Conservation (phyloP, 2,888 invertebrate genomes). For the Tetranychus piercei region DNA sequence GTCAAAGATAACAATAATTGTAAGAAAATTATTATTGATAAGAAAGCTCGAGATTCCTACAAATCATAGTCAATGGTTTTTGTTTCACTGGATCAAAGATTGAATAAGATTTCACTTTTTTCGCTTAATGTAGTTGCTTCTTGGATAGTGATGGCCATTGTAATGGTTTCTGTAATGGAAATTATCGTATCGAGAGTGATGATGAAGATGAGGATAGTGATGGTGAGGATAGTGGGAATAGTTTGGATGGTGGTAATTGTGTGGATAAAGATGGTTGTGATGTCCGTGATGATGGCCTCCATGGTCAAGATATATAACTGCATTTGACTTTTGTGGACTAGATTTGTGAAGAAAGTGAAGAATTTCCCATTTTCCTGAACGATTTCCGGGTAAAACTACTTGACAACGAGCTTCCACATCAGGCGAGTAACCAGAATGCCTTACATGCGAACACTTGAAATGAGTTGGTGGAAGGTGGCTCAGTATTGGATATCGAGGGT, state of each 20-base stretch:
- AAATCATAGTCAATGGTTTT: too few species aligned
- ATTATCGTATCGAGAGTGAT: neutral
- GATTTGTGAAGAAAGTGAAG: conserved; percentile 6
- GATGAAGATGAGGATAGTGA: neutral
- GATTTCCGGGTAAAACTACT: conserved; percentile 3
- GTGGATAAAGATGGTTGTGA: neutral
- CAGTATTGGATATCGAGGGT: neutral
- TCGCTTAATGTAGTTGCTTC: neutral
- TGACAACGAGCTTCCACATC: conserved; percentile 9
- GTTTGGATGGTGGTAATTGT: neutral
- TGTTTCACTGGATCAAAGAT: too few species aligned
- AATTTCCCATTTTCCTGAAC: conserved; percentile 1
- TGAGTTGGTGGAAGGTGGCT: conserved; percentile 1
- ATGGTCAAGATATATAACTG: neutral
- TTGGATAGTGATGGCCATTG: neutral
- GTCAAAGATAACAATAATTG: too few species aligned
- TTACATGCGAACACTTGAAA: conserved; percentile 1
- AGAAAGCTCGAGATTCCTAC: too few species aligned
- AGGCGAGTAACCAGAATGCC: neutral
- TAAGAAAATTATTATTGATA: too few species aligned
- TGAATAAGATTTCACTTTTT: neutral
- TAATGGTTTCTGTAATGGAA: neutral
- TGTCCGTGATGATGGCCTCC: neutral
- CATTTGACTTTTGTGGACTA: conserved; percentile 9
- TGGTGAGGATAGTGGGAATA: too few species aligned